Evolutionary conservation across 2,888 invertebrate species (phyloP).

Genomic region (Papilio gigon): DNA sequence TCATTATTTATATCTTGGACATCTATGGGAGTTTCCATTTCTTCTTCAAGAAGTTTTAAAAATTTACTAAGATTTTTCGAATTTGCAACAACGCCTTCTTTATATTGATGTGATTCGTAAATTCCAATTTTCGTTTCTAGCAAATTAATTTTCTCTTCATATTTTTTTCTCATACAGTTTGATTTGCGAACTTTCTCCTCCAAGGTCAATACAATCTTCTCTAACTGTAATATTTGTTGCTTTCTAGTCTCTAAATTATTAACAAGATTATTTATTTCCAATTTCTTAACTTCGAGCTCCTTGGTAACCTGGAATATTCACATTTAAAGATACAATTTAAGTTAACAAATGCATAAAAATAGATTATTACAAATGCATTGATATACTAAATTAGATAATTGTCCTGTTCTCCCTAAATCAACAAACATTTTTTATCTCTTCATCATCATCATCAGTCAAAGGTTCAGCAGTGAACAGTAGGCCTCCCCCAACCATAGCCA

Average conservation of each 20-base stretch:
- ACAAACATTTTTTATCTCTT: no score
- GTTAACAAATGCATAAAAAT: no score
- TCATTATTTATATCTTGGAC: conserved; percentile 41
- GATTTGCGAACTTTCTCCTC: conserved; percentile 66
- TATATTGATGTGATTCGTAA: conserved; percentile 55
- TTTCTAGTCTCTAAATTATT: conserved; percentile 51
- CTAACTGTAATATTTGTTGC: conserved; percentile 59
- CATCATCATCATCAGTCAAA: no score
- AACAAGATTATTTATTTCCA: conserved; percentile 64
- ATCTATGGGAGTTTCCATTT: conserved; percentile 61
- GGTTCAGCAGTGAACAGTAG: no score
- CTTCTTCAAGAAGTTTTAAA: conserved; percentile 72
- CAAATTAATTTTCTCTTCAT: conserved; percentile 59
- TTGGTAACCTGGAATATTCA: conserved; percentile 57
- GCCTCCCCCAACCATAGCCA: no score
- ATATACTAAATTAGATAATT: no score
- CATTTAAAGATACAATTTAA: not conserved
- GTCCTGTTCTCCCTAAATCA: no score
- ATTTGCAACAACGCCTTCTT: conserved; percentile 54
- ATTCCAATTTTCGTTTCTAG: conserved; percentile 62
- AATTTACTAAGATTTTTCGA: conserved; percentile 66
- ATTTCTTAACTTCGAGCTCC: conserved; percentile 63
- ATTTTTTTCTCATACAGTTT: conserved; percentile 57
- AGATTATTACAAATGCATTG: no score
- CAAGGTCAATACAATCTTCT: conserved; percentile 70